Evolutionary conservation across 2,888 invertebrate species (phyloP).

Genomic region (Leucoma salicis): DNA sequence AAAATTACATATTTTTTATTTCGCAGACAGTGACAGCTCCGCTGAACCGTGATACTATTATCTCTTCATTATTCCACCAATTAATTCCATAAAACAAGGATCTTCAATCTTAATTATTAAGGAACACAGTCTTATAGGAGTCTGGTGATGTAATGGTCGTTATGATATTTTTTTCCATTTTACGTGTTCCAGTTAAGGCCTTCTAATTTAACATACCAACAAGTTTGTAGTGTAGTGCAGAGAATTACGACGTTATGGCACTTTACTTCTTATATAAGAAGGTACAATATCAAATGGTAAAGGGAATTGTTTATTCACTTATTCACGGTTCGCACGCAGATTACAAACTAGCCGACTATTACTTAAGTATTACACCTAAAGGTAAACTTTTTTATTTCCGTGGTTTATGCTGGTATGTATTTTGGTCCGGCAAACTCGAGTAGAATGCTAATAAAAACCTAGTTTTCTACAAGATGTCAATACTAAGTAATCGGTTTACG

Average conservation of each 20-base stretch:
- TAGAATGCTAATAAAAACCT: background rate
- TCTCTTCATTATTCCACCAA: too few relatives aligned
- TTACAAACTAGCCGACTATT: constrained; percentile 13
- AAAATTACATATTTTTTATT: too few relatives aligned
- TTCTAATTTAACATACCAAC: constrained; percentile 33
- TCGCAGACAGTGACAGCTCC: too few relatives aligned
- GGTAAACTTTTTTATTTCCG: constrained; percentile 19
- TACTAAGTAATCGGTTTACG: too few relatives aligned
- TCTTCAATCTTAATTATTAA: too few relatives aligned
- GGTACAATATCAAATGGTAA: background rate
- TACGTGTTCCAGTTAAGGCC: constrained; percentile 38
- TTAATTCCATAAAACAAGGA: too few relatives aligned
- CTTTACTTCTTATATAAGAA: constrained; percentile 1
- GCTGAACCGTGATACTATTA: too few relatives aligned
- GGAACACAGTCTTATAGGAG: too few relatives aligned
- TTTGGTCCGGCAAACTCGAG: background rate
- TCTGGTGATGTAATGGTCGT: too few relatives aligned
- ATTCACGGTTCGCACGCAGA: constrained; percentile 19
- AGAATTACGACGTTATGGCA: constrained; percentile 7
- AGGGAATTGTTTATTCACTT: constrained; percentile 4
- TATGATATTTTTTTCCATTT: too few relatives aligned
- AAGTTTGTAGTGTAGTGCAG: constrained; percentile 31
- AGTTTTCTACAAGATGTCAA: background rate
- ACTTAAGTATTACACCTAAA: constrained; percentile 12
- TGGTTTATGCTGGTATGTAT: constrained; percentile 2